Evolutionary conservation across 1,140 invertebrate species (phyloP).

Genomic region (Armadillidium nasatum): DNA sequence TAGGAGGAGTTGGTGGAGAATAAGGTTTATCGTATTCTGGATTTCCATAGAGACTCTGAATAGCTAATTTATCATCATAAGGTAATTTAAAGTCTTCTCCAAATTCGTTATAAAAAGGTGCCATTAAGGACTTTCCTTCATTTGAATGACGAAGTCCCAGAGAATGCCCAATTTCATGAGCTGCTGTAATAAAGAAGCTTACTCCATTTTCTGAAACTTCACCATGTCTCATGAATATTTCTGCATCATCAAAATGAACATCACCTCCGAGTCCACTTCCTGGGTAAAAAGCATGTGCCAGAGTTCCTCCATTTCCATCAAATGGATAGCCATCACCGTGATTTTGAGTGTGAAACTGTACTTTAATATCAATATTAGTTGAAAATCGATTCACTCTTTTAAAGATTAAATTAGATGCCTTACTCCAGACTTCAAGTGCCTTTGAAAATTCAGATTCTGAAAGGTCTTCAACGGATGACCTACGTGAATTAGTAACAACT

Average conservation of each 20-base stretch:
- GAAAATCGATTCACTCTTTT: constrained; percentile 17
- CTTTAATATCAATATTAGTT: constrained; percentile 35
- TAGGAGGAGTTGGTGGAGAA: neutral
- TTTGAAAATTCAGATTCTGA: constrained; percentile 29
- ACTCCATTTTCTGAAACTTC: constrained; percentile 55
- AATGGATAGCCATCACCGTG: constrained; percentile 47
- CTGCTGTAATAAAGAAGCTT: constrained; percentile 84
- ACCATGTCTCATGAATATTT: constrained; percentile 48
- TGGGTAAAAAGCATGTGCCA: constrained; percentile 52
- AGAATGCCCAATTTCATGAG: constrained; percentile 91
- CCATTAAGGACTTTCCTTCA: constrained; percentile 83
- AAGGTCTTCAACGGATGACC: neutral
- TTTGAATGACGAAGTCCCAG: constrained; percentile 84
- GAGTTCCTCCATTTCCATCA: constrained; percentile 48
- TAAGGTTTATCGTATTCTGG: neutral
- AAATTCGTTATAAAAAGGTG: constrained; percentile 71
- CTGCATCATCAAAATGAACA: constrained; percentile 51
- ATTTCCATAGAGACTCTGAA: constrained; percentile 37
- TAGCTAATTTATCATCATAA: constrained; percentile 50
- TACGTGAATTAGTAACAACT: neutral
- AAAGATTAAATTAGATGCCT: constrained; percentile 42
- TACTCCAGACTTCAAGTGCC: constrained; percentile 45
- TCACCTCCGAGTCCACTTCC: constrained; percentile 45
- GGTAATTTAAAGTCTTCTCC: constrained; percentile 48
- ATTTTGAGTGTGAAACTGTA: constrained; percentile 43